Percentiles rank a stretch among this genome's conserved stretches.
These are phyloP conservation scores for Seira musarum DNA, from an alignment of 2,888 invertebrate genomes.

Conservation along the genomic window DNA sequence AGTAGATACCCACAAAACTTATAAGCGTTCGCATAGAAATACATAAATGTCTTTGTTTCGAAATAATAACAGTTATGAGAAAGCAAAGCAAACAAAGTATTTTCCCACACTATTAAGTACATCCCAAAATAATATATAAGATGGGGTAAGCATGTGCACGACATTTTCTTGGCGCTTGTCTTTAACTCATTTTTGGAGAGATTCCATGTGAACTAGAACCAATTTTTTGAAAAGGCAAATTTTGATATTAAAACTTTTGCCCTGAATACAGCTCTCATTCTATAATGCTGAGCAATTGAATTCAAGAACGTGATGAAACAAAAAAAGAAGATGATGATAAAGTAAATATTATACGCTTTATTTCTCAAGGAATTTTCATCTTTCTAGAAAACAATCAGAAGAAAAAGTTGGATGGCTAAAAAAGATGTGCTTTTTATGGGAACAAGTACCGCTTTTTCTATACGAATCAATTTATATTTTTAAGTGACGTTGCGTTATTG, in stretches of 20 bases:
- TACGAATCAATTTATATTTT: conserved; percentile 1
- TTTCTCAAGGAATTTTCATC: background rate
- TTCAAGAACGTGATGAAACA: conserved; percentile 1
- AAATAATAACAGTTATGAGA: background rate
- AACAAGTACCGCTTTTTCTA: conserved; percentile 21
- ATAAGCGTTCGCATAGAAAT: background rate
- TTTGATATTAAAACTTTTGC: background rate
- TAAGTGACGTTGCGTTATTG: background rate
- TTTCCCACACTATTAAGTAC: conserved; percentile 24
- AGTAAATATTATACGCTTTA: background rate
- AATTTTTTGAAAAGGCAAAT: conserved; percentile 6
- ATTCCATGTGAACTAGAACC: conserved; percentile 21
- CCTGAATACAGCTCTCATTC: background rate
- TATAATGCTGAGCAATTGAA: background rate
- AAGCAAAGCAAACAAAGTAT: background rate
- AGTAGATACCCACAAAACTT: too few species aligned
- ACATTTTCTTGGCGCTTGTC: conserved; percentile 45
- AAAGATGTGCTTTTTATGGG: conserved; percentile 14
- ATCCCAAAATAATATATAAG: conserved; percentile 2
- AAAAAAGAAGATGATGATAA: background rate
- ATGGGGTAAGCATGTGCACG: conserved; percentile 7
- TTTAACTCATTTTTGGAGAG: conserved; percentile 38
- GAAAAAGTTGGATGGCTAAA: conserved; percentile 3
- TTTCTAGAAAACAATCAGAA: conserved; percentile 4
- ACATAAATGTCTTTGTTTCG: conserved; percentile 7